Conservation (phyloP, 2,113 vertebrate species). For the Prolemur simus region DNA sequence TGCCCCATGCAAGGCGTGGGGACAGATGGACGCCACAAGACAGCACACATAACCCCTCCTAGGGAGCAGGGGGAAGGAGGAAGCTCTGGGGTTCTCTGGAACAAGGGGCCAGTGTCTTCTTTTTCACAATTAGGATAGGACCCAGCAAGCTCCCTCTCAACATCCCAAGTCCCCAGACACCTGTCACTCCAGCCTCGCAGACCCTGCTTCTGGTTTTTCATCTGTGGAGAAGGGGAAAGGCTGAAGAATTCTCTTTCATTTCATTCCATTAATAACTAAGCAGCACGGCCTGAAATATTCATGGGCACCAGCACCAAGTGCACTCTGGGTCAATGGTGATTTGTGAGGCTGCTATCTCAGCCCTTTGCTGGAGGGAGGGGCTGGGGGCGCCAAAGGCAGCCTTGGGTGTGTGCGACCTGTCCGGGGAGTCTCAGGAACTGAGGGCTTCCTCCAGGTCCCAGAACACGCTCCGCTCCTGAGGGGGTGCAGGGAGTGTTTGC, state of each 20-base stretch:
- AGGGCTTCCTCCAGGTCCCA: background rate
- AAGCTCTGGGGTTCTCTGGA: background rate
- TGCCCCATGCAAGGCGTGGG: background rate
- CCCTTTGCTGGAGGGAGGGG: background rate
- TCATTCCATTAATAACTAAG: slow-evolving; percentile 69
- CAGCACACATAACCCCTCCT: rapidly evolving
- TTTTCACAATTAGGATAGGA: background rate
- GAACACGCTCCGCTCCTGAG: background rate
- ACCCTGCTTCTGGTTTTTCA: background rate
- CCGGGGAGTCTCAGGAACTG: rapidly evolving
- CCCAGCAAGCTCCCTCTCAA: background rate
- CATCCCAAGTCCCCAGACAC: background rate
- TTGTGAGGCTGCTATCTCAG: background rate
- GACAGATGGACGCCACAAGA: background rate
- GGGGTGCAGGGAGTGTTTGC: background rate
- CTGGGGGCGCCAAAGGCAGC: background rate
- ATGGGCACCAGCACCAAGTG: background rate
- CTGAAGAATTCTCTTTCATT: slow-evolving; percentile 71
- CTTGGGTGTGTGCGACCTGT: background rate
- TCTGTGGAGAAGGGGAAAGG: background rate
- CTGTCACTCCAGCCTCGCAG: background rate
- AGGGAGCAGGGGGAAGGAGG: background rate
- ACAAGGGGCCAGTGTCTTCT: background rate
- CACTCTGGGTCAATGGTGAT: background rate
- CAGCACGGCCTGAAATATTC: slow-evolving; percentile 62